Evolutionary conservation across 1,140 invertebrate species (phyloP), one percentile per base, ranked within the genome.

Genomic region (Probaryconus sp.): DNA sequence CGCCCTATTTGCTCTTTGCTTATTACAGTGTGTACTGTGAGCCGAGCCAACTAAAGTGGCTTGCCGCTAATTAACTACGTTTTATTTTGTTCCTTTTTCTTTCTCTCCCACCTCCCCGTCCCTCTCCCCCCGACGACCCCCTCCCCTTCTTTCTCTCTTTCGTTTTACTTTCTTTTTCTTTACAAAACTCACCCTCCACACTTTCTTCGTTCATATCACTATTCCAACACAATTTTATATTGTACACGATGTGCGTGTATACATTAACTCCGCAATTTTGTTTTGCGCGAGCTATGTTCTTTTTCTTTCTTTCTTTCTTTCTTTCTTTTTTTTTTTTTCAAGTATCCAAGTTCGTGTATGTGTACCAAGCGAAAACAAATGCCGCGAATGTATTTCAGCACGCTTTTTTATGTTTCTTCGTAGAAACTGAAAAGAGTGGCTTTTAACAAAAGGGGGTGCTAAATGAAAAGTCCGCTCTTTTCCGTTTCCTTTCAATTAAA

Each of bases 11-110:
- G 79, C 79, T 83, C 78, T 79, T 81, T 79, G 79, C 79, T 82
- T 82, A 81, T 83, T 82, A 83, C 77, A 82, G 81, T 83, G 77
- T 77, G 76, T 47, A 74, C 75, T 74, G 75, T 77, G 67, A 72
- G 68, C 75, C 56, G 51, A 76, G 71, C 74, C 65, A 40, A 53
- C 63, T 80, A 83, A 84, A 84, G 82, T 83, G 80, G 79, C 74
- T 74, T 77, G 79, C 80, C 79, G 81, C 81, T 84, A 84, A 84
- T 84, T 84, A 84, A 82, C 82, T 82, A 79, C 80, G 82, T 84
- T 82, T 82, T 84, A 83, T 84, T 82, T 83, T 79, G 78, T 78
- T 74, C 79, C 18, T 73, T 69, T 70, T 56, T 35, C 70, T 73
- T 30, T 69, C 45, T 50, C 31, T 14, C 64, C 21, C 48, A 47